phyloP scores from a whole-genome alignment of 2,888 invertebrate species.

The Biston betularia region DNA sequence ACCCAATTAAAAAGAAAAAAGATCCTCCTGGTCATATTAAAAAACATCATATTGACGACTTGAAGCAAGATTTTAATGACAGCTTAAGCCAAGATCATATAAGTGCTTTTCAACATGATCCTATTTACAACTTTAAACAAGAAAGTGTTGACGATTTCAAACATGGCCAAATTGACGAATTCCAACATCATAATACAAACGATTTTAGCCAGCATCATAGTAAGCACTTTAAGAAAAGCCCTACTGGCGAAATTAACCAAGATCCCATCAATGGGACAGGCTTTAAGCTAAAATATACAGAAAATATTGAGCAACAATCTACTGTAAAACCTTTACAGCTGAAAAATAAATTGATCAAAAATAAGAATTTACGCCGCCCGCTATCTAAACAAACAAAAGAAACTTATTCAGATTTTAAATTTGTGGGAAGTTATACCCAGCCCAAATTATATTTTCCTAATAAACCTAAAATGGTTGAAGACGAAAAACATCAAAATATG shows the following conservation, averaged over 20 bases:
- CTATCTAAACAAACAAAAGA: not conserved
- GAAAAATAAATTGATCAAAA: not conserved
- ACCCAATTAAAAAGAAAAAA: not conserved
- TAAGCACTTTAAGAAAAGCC: too few species aligned
- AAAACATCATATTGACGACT: not conserved
- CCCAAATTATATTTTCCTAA: constrained; percentile 9
- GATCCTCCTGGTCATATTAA: not conserved
- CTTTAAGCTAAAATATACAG: not conserved
- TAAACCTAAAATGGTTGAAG: not conserved
- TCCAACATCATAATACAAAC: too few species aligned
- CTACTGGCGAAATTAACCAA: not conserved
- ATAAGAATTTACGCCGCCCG: not conserved
- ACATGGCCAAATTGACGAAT: not conserved
- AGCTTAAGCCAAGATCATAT: not conserved
- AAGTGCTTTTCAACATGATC: not conserved
- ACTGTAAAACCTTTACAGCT: not conserved
- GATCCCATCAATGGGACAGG: not conserved
- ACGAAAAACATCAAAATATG: not conserved
- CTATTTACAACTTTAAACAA: not conserved
- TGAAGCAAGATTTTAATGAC: not conserved
- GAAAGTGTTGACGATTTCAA: not conserved
- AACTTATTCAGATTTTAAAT: not conserved
- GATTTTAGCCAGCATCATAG: not conserved
- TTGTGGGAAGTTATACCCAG: not conserved
- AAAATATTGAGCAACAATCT: not conserved